phyloP scores from a whole-genome alignment of 2,113 vertebrate genomes.

The Bubalus kerabau region DNA sequence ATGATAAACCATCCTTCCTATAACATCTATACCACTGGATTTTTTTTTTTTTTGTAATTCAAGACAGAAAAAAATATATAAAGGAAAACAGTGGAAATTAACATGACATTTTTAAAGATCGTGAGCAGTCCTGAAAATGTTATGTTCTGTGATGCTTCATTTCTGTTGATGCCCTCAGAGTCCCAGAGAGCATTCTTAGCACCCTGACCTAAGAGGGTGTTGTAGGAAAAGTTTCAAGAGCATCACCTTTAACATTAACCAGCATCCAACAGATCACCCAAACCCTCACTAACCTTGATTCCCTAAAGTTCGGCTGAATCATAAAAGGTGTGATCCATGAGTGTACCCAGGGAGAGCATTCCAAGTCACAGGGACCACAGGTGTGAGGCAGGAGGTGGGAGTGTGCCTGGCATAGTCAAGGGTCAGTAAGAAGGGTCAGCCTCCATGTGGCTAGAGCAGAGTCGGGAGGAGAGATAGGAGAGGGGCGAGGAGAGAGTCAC shows the following conservation, averaged over 20 bases:
- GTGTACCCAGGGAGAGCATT: background rate
- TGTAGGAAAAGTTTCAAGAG: background rate
- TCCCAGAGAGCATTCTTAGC: background rate
- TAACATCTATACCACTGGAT: background rate
- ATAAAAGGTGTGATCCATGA: background rate
- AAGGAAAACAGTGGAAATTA: background rate
- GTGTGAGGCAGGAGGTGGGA: background rate
- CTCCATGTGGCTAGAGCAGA: background rate
- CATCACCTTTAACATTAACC: background rate
- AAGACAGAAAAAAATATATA: background rate
- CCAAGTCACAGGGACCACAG: background rate
- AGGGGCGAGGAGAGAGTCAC: background rate
- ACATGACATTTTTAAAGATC: background rate
- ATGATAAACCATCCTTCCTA: background rate
- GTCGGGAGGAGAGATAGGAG: rapidly evolving
- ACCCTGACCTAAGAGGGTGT: background rate
- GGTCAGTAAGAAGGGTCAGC: background rate
- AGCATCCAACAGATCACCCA: background rate
- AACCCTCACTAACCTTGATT: background rate
- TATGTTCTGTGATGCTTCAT: background rate
- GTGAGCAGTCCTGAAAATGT: background rate
- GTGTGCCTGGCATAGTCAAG: background rate
- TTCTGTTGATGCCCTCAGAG: background rate
- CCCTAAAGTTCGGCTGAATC: background rate
- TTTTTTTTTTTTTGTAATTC: background rate